Evolutionary conservation across 2,888 invertebrate species (phyloP), one percentile per base, ranked within the genome.

Genomic region (Limenitis arthemis): DNA sequence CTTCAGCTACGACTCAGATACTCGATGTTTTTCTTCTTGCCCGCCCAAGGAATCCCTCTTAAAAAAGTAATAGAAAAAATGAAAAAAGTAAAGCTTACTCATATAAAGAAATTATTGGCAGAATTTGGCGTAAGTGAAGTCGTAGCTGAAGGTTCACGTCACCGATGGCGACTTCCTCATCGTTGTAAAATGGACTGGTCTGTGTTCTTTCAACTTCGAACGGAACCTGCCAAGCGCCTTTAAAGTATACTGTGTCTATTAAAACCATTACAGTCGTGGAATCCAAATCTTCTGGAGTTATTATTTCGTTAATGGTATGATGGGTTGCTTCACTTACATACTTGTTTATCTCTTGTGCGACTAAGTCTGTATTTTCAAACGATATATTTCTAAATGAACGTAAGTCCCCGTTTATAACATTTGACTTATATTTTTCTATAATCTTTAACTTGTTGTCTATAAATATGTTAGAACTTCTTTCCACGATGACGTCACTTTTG

Each of bases 11-110:
- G 0, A 89, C 86, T 4, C 8, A 82, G 86, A 49, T 86, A 88
- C 52, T 89, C 90, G 0, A 92, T 93, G 91, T 71, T 91, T 6
- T 63, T 92, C 4, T 75, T 91, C 53, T 65, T 92, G 30, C 93
- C 93, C 0, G 69, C 80, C 47, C 67, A 72, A 32, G 82, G 81
- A 29, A 73, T 77, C 11, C 65, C 76, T 1, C 51, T 88, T 5
- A 64, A 69, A 4, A 72, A 70, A 5, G 81, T 91, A 1, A 68
- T 91, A 1, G 73, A 85, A 0, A 77, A 77, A 9, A 64, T 92
- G n/a, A 74, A 77, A 9, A 64, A 58, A 0, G 64, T 86, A 9
- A 86, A 87, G 51, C 67, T 88, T 59, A 68, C 70, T 0, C 74
- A 81, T 0, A 75, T 92, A 32, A 77, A 89, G 34, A 65, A 73